Evolutionary conservation across 2,797 vertebrate genomes (phyloP), one percentile per base, ranked within the genome.

Genomic region (Anguilla pacifica): DNA sequence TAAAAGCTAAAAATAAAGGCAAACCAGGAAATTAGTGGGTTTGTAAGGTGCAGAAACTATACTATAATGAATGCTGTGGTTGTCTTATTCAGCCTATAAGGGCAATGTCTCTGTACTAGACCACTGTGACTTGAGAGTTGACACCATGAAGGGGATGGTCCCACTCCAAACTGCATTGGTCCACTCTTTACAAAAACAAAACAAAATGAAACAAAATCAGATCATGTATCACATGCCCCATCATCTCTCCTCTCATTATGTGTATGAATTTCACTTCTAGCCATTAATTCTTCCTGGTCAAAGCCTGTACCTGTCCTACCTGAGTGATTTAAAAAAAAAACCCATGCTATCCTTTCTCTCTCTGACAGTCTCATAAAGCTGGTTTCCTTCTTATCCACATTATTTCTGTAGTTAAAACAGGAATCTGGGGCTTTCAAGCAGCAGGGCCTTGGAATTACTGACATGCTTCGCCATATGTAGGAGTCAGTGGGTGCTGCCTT

Each of bases 1-100:
- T 64, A 64, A 64, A 70, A 70, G 64, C 64, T 70, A 70, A 70
- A 70, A 70, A 70, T 70, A 70, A 70, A 28, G 64, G 64, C 64
- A 28, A 28, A 70, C 25, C 25, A 70, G 64, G 64, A 70, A 70
- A 70, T 28, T n/a, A 28, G 25, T 1, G n/a, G 64, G 64, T 70
- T 70, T 70, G 15, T 70, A 70, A 7, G 64, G 35, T 77, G 72
- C 31, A 6, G 39, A 39, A 35, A 17, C 31, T 74, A 15, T 15
- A 39, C 72, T 39, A 25, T 79, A 46, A 43, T 22, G 74, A 43
- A 46, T 43, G 5, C 28, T 77, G 35, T 17, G 35, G 35, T 43
- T 81, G 43, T 81, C 6, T 82, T 82, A 46, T 51, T 6, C 43
- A 49, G 46, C 79, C 79, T 49, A 49, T 15, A 6, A 25, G 46